These are phyloP conservation scores for Eustalomyia histrio DNA, from an alignment of 2,888 invertebrate species.

Conservation along the genomic window DNA sequence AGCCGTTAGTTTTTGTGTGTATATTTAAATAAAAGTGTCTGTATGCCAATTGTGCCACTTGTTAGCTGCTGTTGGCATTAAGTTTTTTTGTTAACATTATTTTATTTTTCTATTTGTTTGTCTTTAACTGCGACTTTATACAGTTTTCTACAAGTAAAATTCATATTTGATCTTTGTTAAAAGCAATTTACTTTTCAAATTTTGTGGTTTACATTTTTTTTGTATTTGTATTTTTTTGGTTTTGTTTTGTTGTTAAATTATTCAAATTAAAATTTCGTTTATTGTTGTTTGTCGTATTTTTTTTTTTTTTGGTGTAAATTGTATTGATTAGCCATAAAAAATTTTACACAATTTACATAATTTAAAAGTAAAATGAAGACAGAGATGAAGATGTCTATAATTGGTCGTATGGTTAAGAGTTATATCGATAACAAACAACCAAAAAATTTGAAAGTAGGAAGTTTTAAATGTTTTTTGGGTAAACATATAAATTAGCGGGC, in stretches of 20 bases:
- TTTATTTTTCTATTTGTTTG: not conserved
- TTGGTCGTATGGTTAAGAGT: constrained; percentile 9
- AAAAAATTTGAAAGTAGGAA: constrained; percentile 54
- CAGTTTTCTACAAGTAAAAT: not conserved
- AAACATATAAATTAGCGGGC: constrained; percentile 12
- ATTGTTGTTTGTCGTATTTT: constrained; percentile 6
- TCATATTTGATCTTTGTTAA: constrained; percentile 6
- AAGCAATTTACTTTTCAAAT: constrained; percentile 12
- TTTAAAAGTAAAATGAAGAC: constrained; percentile 29
- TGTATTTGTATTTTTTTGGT: no score
- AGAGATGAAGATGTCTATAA: constrained; percentile 25
- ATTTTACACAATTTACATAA: constrained; percentile 26
- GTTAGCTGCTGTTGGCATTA: constrained; percentile 20
- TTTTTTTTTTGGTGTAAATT: constrained; percentile 32
- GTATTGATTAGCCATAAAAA: constrained; percentile 44
- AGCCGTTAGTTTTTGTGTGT: not conserved
- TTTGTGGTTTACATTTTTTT: constrained; percentile 20
- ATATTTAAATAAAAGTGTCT: not conserved
- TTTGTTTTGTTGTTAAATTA: constrained; percentile 11
- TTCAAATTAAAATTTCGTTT: constrained; percentile 32
- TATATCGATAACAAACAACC: not conserved
- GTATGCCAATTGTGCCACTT: constrained; percentile 39
- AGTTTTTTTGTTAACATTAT: not conserved
- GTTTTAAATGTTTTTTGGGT: constrained; percentile 15
- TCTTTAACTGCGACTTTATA: not conserved